Percentiles rank a stretch among this genome's conserved stretches.
Conservation (phyloP, 2,113 vertebrate genomes). For the Sebastes fasciatus region DNA sequence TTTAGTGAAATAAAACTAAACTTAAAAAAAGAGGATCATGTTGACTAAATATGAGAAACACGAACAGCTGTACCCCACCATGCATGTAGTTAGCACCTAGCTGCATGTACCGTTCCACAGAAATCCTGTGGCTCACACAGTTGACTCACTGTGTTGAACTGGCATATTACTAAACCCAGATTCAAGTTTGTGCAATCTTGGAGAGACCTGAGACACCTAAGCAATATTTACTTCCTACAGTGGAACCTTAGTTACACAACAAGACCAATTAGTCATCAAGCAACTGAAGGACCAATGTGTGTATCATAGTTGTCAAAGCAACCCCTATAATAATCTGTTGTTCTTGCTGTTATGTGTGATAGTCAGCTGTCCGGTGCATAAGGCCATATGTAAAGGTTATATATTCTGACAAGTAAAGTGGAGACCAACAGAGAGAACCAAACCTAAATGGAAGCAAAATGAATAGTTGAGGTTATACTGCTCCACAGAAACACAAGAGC, state of each 20-base stretch:
- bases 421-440: background rate
- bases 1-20: background rate
- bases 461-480: slow-evolving; percentile 14
- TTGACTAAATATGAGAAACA: too few species aligned
- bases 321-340: background rate
- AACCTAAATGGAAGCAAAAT: background rate
- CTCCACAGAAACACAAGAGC: background rate
- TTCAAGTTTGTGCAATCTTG: background rate
- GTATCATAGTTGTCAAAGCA: background rate
- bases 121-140: background rate
- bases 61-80: too few species aligned
- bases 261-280: background rate
- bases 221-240: background rate
- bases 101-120: background rate
- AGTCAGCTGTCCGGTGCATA: background rate
- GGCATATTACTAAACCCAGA: background rate
- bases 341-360: background rate
- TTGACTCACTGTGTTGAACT: too few species aligned
- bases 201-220: background rate
- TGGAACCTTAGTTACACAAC: slow-evolving; percentile 2
- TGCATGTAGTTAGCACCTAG: background rate
- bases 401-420: background rate
- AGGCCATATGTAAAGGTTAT: background rate
- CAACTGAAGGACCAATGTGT: background rate
- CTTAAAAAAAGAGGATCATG: background rate